phyloP scores from a whole-genome alignment of 2,888 invertebrate species.

The Patella ulyssiponensis region DNA sequence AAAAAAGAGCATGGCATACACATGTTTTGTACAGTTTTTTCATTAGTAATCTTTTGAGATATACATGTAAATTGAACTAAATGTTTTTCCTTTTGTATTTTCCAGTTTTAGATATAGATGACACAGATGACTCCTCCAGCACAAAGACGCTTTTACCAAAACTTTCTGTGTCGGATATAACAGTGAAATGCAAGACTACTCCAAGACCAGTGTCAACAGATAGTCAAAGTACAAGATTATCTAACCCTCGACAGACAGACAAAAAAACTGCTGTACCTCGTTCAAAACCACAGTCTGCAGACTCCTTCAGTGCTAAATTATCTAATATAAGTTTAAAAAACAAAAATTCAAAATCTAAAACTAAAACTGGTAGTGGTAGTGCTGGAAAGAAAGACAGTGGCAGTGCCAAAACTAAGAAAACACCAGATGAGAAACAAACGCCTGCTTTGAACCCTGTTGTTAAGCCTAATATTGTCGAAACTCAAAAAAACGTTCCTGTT shows the following conservation, averaged over 20 bases:
- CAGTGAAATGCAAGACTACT: neutral
- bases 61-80: neutral
- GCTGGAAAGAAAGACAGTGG: neutral
- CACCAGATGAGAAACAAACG: neutral
- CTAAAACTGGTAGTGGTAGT: neutral
- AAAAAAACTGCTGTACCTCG: neutral
- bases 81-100: neutral
- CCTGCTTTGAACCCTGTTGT: neutral
- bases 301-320: neutral
- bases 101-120: neutral
- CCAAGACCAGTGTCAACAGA: neutral
- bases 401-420: neutral
- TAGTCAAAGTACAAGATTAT: neutral
- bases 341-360: neutral
- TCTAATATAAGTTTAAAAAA: neutral
- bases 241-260: neutral
- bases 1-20: too few species aligned
- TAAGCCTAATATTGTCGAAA: neutral
- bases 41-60: too few species aligned
- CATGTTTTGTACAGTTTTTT: too few species aligned
- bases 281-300: neutral
- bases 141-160: neutral
- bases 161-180: neutral
- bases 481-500: neutral
- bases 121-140: neutral